Evolutionary conservation across 2,888 invertebrate species (phyloP).

Genomic region (Volucella inanis): DNA sequence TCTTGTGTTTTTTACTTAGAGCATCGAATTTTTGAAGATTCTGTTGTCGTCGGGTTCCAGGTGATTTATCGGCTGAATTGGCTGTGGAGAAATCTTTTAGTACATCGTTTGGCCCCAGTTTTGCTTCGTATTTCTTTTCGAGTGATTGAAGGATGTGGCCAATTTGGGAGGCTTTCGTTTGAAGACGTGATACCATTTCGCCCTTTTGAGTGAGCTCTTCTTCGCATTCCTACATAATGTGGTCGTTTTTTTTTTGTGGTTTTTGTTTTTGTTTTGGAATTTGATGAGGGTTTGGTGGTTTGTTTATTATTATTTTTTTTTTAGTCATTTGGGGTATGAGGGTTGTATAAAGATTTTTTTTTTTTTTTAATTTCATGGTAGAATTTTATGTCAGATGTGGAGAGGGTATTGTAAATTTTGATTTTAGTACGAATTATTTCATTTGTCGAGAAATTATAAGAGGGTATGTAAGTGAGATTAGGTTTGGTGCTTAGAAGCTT

Average conservation of each 20-base stretch:
- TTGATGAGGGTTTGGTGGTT: conserved; percentile 13
- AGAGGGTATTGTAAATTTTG: conserved; percentile 71
- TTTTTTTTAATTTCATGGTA: conserved; percentile 39
- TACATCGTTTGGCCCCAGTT: conserved; percentile 83
- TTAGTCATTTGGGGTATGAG: conserved; percentile 24
- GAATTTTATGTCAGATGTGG: conserved; percentile 46
- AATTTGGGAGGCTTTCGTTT: conserved; percentile 97
- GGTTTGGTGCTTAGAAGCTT: conserved; percentile 64
- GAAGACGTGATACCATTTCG: conserved; percentile 96
- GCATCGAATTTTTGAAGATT: conserved; percentile 82
- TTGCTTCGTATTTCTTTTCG: conserved; percentile 86
- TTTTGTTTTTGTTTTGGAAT: conserved; percentile 32
- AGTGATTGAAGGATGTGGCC: conserved; percentile 95
- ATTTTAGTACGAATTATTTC: conserved; percentile 70
- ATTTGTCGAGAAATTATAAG: conserved; percentile 65
- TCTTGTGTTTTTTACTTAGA: conserved; percentile 81
- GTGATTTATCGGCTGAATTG: conserved; percentile 82
- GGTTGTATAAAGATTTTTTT: conserved; percentile 20
- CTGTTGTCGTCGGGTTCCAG: conserved; percentile 81
- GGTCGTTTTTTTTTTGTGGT: conserved; percentile 14
- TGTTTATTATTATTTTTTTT: conserved; percentile 32
- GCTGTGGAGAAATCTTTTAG: conserved; percentile 84
- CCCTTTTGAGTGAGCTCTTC: conserved; percentile 97
- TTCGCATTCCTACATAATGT: conserved; percentile 91
- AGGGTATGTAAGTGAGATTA: conserved; percentile 57